phyloP scores from a whole-genome alignment of 35 echinoderm and acorn worm species.

The Ophiothrix spiculata region DNA sequence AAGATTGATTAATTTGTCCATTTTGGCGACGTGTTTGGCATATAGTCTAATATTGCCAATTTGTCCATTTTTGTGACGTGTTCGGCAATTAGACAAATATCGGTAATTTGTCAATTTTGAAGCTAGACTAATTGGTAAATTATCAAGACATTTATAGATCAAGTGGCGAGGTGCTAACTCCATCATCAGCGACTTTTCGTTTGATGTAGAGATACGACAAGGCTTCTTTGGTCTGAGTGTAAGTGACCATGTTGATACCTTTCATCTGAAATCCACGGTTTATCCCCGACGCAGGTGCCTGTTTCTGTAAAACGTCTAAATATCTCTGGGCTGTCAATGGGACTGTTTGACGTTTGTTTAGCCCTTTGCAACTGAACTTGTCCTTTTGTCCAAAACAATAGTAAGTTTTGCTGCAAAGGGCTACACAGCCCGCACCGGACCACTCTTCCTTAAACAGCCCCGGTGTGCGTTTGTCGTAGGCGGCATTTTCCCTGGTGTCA shows the following conservation, averaged over 20 bases:
- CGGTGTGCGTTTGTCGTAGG: conserved; percentile 48
- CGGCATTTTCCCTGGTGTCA: conserved; percentile 20
- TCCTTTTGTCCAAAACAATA: conserved; percentile 48
- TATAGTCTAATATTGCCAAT: too few species aligned
- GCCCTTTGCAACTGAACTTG: conserved; percentile 48
- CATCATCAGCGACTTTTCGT: conserved; percentile 35
- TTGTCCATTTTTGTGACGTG: too few species aligned
- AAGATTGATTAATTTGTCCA: too few species aligned
- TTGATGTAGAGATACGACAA: conserved; percentile 63
- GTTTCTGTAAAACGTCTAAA: conserved; percentile 22
- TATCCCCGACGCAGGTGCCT: background rate
- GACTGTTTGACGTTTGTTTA: background rate
- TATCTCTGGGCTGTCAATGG: conserved; percentile 26
- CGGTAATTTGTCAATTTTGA: too few species aligned
- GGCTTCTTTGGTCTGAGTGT: conserved; percentile 45
- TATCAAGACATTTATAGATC: conserved; percentile 50
- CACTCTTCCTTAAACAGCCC: conserved; percentile 63
- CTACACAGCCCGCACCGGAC: conserved; percentile 42
- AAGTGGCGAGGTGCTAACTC: conserved; percentile 30
- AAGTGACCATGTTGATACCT: conserved; percentile 40
- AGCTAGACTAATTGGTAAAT: too few species aligned
- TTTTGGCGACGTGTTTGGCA: too few species aligned
- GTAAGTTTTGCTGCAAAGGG: conserved; percentile 39
- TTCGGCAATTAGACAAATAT: too few species aligned
- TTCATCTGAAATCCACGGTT: conserved; percentile 36